Base-by-base conservation (phyloP, 2,888 invertebrate species). In the Cheilosia impressa region DNA sequence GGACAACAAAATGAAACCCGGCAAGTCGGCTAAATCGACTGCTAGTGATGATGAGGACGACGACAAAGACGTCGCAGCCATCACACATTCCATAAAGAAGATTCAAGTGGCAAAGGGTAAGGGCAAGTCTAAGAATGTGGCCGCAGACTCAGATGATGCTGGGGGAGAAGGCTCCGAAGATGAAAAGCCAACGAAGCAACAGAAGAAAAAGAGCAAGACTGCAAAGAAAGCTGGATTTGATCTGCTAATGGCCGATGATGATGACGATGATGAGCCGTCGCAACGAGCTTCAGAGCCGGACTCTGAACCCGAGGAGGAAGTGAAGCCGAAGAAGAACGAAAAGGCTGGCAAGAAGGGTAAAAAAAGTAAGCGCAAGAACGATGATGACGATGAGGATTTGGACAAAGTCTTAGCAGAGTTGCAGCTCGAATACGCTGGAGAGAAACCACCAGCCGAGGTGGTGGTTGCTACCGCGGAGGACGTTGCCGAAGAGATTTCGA, bases 321-420 rank as follows among this genome's bases (percentile, higher is more conserved):
- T 92, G 79, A 93, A 93, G 87, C 89, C 90, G 4, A 87, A 87
- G 85, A 93, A 93, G 80, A 91, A 91, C 87, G 92, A 91, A 90
- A 89, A 93, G 92, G 90, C 87, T 88, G 94, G 94, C 22, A 96
- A 96, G 91, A 96, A 96, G 91, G 94, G 95, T 3, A 96, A 96
- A 90, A 96, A 96, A 91, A 92, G 93, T 4, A 95, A 95, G 90
- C 94, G 95, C 89, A 96, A 95, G 93, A 95, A 95, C 89, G 96
- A 96, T 71, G 96, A 96, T 89, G 96, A 96, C 85, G 91, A 91
- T 0, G 94, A 94, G 75, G 97, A 97, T 90, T 93, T 97, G 81
- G 97, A 97, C 89, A 96, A 96, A 92, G 95, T 96, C 81, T 92
- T 97, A 85, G 97, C 97, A 13, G 97, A 97, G 92, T 92, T 97